These are phyloP conservation scores for Halocynthia roretzi DNA, from an alignment of 23 tunicate genomes.

Conservation along the genomic window DNA sequence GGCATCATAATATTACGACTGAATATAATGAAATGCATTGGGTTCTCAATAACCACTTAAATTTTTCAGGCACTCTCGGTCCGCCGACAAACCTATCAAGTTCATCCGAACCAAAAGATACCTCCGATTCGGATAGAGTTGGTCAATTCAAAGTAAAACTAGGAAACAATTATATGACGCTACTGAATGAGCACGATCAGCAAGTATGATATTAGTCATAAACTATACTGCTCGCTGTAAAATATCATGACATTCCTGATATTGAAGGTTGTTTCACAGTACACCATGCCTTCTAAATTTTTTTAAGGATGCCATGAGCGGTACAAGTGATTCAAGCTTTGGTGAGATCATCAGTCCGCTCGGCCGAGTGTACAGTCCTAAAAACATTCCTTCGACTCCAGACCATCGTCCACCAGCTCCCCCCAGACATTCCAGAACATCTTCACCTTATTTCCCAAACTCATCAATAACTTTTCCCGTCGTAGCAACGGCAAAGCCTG, in stretches of 20 bases:
- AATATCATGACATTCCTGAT: too few species aligned
- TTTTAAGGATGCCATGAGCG: constrained; percentile 23
- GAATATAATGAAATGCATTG: too few species aligned
- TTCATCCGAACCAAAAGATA: constrained; percentile 12
- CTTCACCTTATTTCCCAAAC: constrained; percentile 17
- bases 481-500: neutral
- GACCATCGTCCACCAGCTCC: neutral
- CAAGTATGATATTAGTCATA: neutral
- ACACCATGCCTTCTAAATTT: neutral
- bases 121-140: constrained; percentile 16
- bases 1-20: too few species aligned
- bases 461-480: constrained; percentile 8
- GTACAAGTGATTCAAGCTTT: neutral
- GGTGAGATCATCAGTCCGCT: neutral
- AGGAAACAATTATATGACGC: constrained; percentile 3
- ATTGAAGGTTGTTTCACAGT: too few species aligned
- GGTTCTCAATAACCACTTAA: neutral
- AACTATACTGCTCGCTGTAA: neutral
- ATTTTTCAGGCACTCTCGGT: constrained; percentile 4
- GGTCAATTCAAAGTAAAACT: constrained; percentile 6
- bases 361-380: neutral
- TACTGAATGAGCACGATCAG: constrained; percentile 6
- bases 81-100: neutral
- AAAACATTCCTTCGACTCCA: neutral
- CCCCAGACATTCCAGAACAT: neutral